Evolutionary conservation across 2,797 vertebrate genomes (phyloP).

Genomic region (Phalloptychus januarius): DNA sequence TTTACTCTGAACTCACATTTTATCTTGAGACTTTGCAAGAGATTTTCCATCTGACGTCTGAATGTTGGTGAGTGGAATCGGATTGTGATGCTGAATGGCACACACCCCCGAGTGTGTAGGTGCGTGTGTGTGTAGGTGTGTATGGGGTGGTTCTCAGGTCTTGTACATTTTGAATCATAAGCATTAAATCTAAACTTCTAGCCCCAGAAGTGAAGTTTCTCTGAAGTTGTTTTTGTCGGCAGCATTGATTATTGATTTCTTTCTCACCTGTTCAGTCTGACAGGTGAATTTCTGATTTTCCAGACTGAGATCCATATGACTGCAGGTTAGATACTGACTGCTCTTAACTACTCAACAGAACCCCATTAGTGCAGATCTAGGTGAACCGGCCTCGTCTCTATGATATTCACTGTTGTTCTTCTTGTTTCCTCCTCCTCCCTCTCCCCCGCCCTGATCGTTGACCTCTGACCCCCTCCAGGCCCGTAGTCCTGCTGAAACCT

Average conservation of each 20-base stretch:
- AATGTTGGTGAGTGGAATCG: no score
- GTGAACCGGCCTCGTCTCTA: background rate
- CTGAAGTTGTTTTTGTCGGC: background rate
- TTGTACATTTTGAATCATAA: no score
- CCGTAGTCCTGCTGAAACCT: conserved; percentile 79
- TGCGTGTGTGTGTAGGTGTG: no score
- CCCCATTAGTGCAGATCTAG: background rate
- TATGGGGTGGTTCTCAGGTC: no score
- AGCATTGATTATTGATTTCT: background rate
- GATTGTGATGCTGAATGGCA: no score
- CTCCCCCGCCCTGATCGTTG: conserved; percentile 4
- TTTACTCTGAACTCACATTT: no score
- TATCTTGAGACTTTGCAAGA: no score
- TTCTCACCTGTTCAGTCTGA: no score
- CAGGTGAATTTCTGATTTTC: background rate
- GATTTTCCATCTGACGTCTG: no score
- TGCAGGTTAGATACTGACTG: background rate
- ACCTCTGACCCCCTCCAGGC: conserved; percentile 60
- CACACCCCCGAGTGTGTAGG: no score
- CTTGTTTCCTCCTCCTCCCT: conserved; percentile 7
- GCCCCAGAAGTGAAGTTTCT: background rate
- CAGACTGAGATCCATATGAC: background rate
- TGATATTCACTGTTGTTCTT: conserved; percentile 48
- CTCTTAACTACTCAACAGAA: background rate
- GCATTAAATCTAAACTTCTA: background rate